phyloP scores from a whole-genome alignment of 1,140 invertebrate genomes.

The Drosophila arawakana region DNA sequence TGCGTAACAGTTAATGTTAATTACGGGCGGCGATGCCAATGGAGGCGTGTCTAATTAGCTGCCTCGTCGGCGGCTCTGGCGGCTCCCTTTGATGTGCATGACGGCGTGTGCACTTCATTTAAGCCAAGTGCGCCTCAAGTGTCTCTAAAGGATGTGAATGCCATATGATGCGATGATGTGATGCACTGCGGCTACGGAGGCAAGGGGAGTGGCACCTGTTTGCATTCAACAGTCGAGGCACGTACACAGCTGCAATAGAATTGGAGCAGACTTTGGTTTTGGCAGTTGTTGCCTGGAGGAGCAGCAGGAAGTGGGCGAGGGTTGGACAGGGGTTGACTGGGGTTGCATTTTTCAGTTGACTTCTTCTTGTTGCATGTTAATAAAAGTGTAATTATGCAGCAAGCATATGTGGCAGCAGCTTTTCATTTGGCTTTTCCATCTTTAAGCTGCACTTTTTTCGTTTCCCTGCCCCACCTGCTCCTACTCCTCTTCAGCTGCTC shows the following conservation, averaged over 20 bases:
- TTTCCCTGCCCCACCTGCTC: neutral
- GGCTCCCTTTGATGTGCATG: constrained; percentile 75
- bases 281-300: constrained; percentile 31
- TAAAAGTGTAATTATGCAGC: constrained; percentile 79
- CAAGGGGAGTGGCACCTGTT: constrained; percentile 62
- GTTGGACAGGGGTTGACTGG: neutral
- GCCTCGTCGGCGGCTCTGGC: constrained; percentile 51
- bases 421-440: constrained; percentile 39
- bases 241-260: constrained; percentile 39
- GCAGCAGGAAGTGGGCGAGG: neutral
- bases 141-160: constrained; percentile 66
- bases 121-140: constrained; percentile 78
- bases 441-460: constrained; percentile 6
- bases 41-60: constrained; percentile 75
- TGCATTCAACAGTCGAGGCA: constrained; percentile 73
- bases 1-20: constrained; percentile 63
- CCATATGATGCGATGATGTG: constrained; percentile 45
- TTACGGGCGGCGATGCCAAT: constrained; percentile 59
- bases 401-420: constrained; percentile 38
- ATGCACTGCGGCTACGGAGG: constrained; percentile 23
- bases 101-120: constrained; percentile 79
- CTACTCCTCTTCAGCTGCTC: neutral
- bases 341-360: constrained; percentile 51
- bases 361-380: constrained; percentile 66
- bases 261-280: constrained; percentile 19